phyloP scores from a whole-genome alignment of 2,113 vertebrate genomes.

The Ondatra zibethicus region DNA sequence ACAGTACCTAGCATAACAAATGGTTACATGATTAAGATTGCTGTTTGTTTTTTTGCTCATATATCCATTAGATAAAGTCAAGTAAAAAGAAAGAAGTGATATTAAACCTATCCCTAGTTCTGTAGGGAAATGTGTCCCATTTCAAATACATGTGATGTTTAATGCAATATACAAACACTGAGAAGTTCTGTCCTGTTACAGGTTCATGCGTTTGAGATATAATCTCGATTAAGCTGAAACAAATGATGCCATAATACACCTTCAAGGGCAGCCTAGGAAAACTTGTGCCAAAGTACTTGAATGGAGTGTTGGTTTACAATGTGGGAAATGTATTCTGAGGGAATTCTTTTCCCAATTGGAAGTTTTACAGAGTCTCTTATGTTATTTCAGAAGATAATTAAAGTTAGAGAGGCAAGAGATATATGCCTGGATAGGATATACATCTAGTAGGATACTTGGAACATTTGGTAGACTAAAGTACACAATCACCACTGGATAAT shows the following conservation, averaged over 20 bases:
- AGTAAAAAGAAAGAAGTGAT: background rate
- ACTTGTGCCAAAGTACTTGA: slow-evolving; percentile 12
- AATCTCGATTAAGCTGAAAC: slow-evolving; percentile 10
- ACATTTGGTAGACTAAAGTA: background rate
- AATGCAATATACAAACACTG: background rate
- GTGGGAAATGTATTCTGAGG: background rate
- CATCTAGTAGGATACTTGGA: background rate
- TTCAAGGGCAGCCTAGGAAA: background rate
- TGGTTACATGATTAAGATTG: background rate
- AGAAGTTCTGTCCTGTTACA: background rate
- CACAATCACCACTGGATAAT: slow-evolving; percentile 29
- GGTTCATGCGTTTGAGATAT: background rate
- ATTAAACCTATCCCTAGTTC: background rate
- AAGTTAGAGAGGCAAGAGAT: background rate
- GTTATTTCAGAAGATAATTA: slow-evolving; percentile 38
- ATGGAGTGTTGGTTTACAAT: background rate
- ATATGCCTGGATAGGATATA: background rate
- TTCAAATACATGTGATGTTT: slow-evolving; percentile 4
- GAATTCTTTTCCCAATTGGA: background rate
- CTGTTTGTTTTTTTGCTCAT: background rate
- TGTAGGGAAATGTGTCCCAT: background rate
- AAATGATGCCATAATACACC: background rate
- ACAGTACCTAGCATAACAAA: background rate
- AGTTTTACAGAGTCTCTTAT: slow-evolving; percentile 27
- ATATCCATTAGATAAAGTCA: background rate